phyloP scores from a whole-genome alignment of 1,140 invertebrate genomes.

The Akabosia matsudoensis region DNA sequence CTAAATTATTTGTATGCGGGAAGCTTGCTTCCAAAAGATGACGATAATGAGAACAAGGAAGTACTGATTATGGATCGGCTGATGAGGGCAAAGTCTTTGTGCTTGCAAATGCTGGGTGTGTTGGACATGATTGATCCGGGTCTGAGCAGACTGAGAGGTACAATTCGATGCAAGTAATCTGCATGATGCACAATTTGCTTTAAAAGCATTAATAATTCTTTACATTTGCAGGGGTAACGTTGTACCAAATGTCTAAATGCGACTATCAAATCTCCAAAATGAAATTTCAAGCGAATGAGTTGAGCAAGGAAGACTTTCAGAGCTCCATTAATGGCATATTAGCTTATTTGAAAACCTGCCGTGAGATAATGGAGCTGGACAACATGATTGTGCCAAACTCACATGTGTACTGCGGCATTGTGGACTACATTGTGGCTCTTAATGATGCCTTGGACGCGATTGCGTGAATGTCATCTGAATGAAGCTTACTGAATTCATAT shows the following conservation, averaged over 20 bases:
- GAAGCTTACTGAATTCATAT: neutral
- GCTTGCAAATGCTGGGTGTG: conserved; percentile 9
- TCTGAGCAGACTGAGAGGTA: neutral
- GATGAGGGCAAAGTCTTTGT: neutral
- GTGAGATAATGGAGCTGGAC: conserved; percentile 2
- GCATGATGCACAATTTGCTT: neutral
- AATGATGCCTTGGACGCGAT: neutral
- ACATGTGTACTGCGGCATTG: neutral
- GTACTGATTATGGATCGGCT: neutral
- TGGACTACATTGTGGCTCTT: neutral
- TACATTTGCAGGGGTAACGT: neutral
- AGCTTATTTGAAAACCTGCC: neutral
- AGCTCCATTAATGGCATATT: neutral
- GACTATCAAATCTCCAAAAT: neutral
- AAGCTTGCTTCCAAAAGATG: neutral
- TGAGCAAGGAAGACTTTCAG: neutral
- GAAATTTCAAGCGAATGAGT: neutral
- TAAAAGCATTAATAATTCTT: neutral
- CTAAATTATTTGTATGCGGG: conserved; percentile 5
- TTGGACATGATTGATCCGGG: conserved; percentile 18
- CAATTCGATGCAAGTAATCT: no score
- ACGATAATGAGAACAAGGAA: neutral
- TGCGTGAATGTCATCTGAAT: neutral
- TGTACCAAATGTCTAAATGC: neutral
- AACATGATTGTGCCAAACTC: neutral